Base-by-base conservation (phyloP, 2,113 vertebrate species). In the Dicentrarchus labrax region DNA sequence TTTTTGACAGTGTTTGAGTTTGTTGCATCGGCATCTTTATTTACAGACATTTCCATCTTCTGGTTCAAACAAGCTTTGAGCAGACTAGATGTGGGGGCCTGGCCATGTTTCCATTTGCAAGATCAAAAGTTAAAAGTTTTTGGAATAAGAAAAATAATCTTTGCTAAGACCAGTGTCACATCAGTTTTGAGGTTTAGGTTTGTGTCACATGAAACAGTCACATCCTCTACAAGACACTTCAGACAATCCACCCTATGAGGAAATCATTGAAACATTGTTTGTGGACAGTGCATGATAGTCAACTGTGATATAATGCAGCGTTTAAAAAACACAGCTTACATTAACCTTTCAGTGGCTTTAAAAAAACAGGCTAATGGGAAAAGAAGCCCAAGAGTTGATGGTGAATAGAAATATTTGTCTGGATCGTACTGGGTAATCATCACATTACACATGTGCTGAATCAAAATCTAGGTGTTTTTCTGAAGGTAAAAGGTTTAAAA, bases 1-100 rank as follows among this genome's bases (percentile, higher is more conserved):
- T 64, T 41, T 61, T 60, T 59, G 47, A 80, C 30, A 70, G 59
- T 15, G 22, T 68, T 84, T 45, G n/a, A 64, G 50, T 74, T 86
- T 81, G 62, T 79, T 66, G 38, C 57, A 86, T 68, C 4, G 0
- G 22, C 19, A 57, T 60, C 56, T 86, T 82, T 84, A 90, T 77
- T 83, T 67, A 84, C 19, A 76, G 19, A 80, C 65, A 78, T 82
- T 78, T 60, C 17, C 22, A 72, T 65, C 13, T 78, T 71, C 47
- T 24, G 17, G 30, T 57, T 57, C 7, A 68, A 78, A 82, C 59
- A 22, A 80, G n/a, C 21, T 76, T 8, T 43, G 21, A 78, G 11
- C 36, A 65, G 62, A 45, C 2, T 54, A 38, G 15, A 59, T 47
- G 10, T 51, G 11, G 61, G n/a, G 5, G 11, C 59, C 41, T 19